Conservation (phyloP, 2,888 invertebrate genomes). For the Netelia fuscicornis region DNA sequence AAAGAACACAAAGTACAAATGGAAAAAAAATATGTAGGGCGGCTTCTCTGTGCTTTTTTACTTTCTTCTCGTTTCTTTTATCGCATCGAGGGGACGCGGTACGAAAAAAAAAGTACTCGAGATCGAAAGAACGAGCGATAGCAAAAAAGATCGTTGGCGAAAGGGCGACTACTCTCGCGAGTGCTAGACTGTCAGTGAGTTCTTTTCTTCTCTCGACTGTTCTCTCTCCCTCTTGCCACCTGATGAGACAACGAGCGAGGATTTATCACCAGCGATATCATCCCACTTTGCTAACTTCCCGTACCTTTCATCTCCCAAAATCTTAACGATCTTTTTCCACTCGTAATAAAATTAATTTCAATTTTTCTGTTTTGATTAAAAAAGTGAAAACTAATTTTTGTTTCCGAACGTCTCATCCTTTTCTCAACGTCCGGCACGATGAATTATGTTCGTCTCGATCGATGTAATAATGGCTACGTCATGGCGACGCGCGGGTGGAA, state of each 20-base stretch:
- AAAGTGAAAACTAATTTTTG: not conserved
- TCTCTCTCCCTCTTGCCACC: conserved; percentile 70
- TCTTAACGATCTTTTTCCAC: not conserved
- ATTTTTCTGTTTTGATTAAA: not conserved
- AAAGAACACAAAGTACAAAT: not conserved
- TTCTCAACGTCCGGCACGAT: conserved; percentile 13
- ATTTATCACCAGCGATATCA: conserved; percentile 84
- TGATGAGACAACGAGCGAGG: conserved; percentile 75
- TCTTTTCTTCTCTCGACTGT: conserved; percentile 41
- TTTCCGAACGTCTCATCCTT: conserved; percentile 11
- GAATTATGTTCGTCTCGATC: conserved; percentile 36
- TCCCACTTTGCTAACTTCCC: conserved; percentile 75
- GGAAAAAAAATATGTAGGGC: not conserved
- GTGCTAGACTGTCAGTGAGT: conserved; percentile 53
- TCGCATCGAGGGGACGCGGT: not conserved
- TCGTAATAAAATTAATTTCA: not conserved
- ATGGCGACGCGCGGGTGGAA: conserved; percentile 45
- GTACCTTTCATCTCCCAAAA: not conserved
- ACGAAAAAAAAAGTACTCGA: conserved; percentile 66
- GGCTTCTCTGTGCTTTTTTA: not conserved
- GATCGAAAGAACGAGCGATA: conserved; percentile 1
- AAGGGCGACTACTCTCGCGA: conserved; percentile 11
- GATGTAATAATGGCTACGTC: conserved; percentile 39
- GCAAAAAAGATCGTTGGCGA: conserved; percentile 38
- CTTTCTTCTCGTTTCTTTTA: not conserved